phyloP scores from a whole-genome alignment of 2,888 invertebrate species.

The Mythimna albipuncta region DNA sequence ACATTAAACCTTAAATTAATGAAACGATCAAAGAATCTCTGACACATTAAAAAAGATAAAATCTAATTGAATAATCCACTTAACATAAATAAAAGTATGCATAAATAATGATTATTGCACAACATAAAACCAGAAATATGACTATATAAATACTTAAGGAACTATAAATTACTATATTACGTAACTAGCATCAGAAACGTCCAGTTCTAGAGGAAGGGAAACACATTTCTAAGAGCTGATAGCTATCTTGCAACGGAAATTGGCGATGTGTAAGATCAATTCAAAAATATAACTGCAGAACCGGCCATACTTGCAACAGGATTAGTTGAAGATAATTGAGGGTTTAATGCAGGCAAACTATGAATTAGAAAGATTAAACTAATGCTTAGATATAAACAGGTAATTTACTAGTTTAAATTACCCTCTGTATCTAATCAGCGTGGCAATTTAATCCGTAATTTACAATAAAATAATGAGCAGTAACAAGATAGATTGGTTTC shows the following conservation, averaged over 20 bases:
- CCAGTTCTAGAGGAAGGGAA: slow-evolving; percentile 70
- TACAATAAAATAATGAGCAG: slow-evolving; percentile 30
- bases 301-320: slow-evolving; percentile 29
- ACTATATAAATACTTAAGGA: slow-evolving; percentile 31
- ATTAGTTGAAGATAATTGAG: slow-evolving; percentile 21
- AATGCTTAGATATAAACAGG: slow-evolving; percentile 25
- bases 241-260: slow-evolving; percentile 68
- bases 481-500: slow-evolving; percentile 30
- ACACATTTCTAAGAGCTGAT: slow-evolving; percentile 67
- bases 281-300: slow-evolving; percentile 48
- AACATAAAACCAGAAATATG: slow-evolving; percentile 44
- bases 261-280: slow-evolving; percentile 68
- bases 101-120: slow-evolving; percentile 39
- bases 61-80: slow-evolving; percentile 16
- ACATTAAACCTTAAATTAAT: neutral
- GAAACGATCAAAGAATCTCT: neutral
- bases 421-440: slow-evolving; percentile 34
- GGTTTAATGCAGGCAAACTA: slow-evolving; percentile 40
- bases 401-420: slow-evolving; percentile 37
- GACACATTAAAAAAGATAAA: slow-evolving; percentile 1
- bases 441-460: slow-evolving; percentile 36
- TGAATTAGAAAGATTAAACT: slow-evolving; percentile 44
- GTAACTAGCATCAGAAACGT: slow-evolving; percentile 65
- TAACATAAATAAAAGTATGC: slow-evolving; percentile 20
- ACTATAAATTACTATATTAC: slow-evolving; percentile 68